Base-by-base conservation (phyloP, 2,888 invertebrate genomes). In the Pimpla rufipes region DNA sequence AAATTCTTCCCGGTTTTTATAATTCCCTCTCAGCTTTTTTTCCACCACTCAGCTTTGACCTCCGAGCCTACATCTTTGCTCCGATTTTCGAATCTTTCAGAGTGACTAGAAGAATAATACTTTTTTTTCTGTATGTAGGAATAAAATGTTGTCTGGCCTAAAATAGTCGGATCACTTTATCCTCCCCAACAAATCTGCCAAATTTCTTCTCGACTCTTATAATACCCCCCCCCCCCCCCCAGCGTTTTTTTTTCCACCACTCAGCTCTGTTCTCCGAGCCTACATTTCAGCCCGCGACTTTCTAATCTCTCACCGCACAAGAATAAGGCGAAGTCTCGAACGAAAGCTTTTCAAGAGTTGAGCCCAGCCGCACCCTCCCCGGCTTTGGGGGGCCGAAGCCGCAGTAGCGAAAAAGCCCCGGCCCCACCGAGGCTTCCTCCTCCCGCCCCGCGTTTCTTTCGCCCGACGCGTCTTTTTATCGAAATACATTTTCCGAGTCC, bases 331-430 rank as follows among this genome's bases (percentile, higher is more conserved):
- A 29, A 62, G 23, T 18, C 23, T 57, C 42, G 35, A 52, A 40
- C 50, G 29, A 35, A 50, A 78, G 70, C 78, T 78, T 78, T 70
- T 78, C 40, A 62, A 64, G 23, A 70, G 68, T 42, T 29, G 37
- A 64, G 52, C 50, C 62, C 40, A 40, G 50, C 37, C 42, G 64
- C 50, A n/a, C n/a, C n/a, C n/a, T n/a, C 70, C 62, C 62, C 21
- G 67, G 57, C 55, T 67, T 76, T 68, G 50, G 42, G 52, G 62
- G 29, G 29, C 2, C n/a, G 62, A 68, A 70, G 70, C 40, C 78
- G 52, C 50, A 16, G 42, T 37, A 52, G 23, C 40, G 62, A 71
- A 79, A 71, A 79, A 79, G 42, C 52, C n/a, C 18, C 11, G 40
- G 67, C n/a, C 21, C 16, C 59, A 68, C 47, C 68, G 47, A n/a